These are phyloP conservation scores for Ormyrus thymus DNA, from an alignment of 2,888 invertebrate species.

Conservation along the genomic window DNA sequence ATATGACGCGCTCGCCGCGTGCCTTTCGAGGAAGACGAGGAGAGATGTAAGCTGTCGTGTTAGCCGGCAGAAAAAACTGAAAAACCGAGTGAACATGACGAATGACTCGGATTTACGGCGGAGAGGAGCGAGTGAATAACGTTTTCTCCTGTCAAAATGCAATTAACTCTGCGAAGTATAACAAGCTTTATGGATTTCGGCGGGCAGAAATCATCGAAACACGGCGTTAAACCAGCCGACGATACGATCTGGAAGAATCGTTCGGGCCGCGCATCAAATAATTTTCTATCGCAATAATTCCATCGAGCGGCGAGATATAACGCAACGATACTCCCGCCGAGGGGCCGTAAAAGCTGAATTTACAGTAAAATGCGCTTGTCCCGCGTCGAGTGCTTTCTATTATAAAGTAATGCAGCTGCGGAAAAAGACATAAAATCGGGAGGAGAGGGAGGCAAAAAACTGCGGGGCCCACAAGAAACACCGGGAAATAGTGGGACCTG, in stretches of 20 bases:
- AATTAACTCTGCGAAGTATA: background rate
- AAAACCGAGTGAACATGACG: slow-evolving; percentile 6
- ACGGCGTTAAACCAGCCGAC: background rate
- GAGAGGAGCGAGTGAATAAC: background rate
- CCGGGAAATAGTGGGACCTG: slow-evolving; percentile 1
- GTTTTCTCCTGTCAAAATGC: slow-evolving; percentile 23
- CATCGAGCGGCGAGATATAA: too few species aligned
- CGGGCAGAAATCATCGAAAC: background rate
- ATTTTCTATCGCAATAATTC: too few species aligned
- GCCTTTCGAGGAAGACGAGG: background rate
- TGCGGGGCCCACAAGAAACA: background rate
- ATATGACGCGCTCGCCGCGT: background rate
- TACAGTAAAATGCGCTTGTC: too few species aligned
- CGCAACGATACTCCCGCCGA: too few species aligned
- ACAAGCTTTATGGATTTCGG: background rate
- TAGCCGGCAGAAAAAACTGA: slow-evolving; percentile 19
- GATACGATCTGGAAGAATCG: background rate
- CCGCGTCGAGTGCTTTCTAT: too few species aligned
- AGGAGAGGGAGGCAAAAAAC: slow-evolving; percentile 18
- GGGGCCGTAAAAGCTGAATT: too few species aligned
- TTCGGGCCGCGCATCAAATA: too few species aligned
- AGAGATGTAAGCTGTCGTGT: slow-evolving; percentile 27
- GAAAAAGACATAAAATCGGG: slow-evolving; percentile 9
- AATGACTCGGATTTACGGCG: background rate
- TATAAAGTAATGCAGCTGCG: background rate